Evolutionary conservation across 2,888 invertebrate species (phyloP).

Genomic region (Drosophila mayaguana): DNA sequence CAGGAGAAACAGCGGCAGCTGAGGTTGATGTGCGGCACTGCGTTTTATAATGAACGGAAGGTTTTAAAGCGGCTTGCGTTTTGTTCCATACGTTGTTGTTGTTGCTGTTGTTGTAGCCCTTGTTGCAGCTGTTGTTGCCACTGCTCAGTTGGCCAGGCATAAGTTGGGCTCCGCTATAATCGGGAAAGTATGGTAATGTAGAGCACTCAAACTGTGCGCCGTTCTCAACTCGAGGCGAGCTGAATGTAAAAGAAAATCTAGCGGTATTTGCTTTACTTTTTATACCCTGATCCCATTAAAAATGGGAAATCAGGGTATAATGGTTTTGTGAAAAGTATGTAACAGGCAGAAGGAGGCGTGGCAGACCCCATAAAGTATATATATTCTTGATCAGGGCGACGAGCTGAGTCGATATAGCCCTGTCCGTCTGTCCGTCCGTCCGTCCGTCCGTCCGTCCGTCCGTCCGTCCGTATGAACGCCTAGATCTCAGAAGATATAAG

Average conservation of each 20-base stretch:
- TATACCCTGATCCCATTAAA: too few species aligned
- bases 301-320: too few species aligned
- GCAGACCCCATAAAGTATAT: too few species aligned
- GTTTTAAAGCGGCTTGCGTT: constrained; percentile 57
- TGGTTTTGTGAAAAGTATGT: too few species aligned
- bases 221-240: constrained; percentile 10
- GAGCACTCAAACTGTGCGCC: constrained; percentile 33
- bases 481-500: too few species aligned
- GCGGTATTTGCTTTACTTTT: constrained; percentile 1
- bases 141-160: constrained; percentile 31
- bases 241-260: constrained; percentile 21
- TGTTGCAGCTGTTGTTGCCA: constrained; percentile 12
- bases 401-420: too few species aligned
- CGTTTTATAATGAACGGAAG: constrained; percentile 74
- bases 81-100: constrained; percentile 23
- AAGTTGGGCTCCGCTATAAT: constrained; percentile 40
- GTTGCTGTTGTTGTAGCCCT: neutral
- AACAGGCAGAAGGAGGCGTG: too few species aligned
- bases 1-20: constrained; percentile 42
- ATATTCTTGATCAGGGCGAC: too few species aligned
- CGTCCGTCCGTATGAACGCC: too few species aligned
- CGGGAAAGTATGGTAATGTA: constrained; percentile 50
- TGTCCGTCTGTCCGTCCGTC: too few species aligned
- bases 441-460: too few species aligned
- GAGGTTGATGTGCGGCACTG: constrained; percentile 63